Percentiles rank a stretch among this genome's conserved stretches.
Evolutionary conservation across 2,113 vertebrate genomes (phyloP).

Genomic region (Paratilapia polleni): DNA sequence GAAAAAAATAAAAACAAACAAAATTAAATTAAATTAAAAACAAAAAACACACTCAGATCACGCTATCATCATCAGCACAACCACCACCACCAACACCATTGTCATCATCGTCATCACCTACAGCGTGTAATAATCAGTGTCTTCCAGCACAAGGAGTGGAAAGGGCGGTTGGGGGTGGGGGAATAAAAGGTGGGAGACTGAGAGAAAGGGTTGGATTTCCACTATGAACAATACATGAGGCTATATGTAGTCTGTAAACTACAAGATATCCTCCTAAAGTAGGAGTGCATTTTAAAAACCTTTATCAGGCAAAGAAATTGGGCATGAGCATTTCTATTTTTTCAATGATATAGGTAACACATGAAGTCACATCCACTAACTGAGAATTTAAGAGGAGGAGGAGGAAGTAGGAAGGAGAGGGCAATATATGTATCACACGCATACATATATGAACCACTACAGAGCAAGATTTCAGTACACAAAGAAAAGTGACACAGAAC

Average conservation of each 20-base stretch:
- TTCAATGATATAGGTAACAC: constrained; percentile 44
- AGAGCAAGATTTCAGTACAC: constrained; percentile 75
- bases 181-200: constrained; percentile 38
- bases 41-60: constrained; percentile 72
- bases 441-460: constrained; percentile 82
- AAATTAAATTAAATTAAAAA: constrained; percentile 46
- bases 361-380: constrained; percentile 68
- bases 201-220: constrained; percentile 45
- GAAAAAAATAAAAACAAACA: constrained; percentile 57
- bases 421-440: constrained; percentile 80
- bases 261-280: constrained; percentile 40
- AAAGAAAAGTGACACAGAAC: constrained; percentile 77
- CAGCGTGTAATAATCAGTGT: constrained; percentile 77
- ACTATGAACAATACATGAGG: constrained; percentile 47
- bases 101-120: constrained; percentile 73
- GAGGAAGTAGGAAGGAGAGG: constrained; percentile 65
- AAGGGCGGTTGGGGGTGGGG: constrained; percentile 32
- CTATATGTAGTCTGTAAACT: constrained; percentile 59
- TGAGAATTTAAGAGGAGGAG: constrained; percentile 61
- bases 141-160: constrained; percentile 72
- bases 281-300: constrained; percentile 39
- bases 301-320: constrained; percentile 37
- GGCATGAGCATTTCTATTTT: constrained; percentile 35
- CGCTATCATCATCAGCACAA: constrained; percentile 74
- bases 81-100: constrained; percentile 73